Base-by-base conservation (phyloP, 2,113 vertebrate species). In the Myrmecophaga tridactyla region DNA sequence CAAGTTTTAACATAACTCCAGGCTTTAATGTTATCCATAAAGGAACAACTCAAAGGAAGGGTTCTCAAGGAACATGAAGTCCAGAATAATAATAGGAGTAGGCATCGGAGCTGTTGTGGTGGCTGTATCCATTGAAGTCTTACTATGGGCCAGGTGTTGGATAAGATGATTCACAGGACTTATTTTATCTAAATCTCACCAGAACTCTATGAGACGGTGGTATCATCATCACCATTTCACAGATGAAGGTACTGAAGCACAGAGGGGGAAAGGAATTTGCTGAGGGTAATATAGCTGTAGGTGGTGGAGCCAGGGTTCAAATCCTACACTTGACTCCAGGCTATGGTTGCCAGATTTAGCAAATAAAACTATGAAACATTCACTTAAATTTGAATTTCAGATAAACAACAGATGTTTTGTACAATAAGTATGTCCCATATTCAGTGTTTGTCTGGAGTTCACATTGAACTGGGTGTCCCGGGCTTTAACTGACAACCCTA, bases 91-190 rank as follows among this genome's bases (percentile, higher is more conserved):
- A 27, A n/a, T 2, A 69, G 60, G 17, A 36, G 2, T 23, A 29
- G 34, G 12, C 39, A 4, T 0, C 31, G 23, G 5, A 46, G 43
- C n/a, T n/a, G n/a, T n/a, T n/a, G n/a, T 6, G 0, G 43, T 39
- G 34, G 7, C 10, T 48, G 13, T 1, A 23, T 72, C 88, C 58
- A 62, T 76, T 15, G 0, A 34, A 21, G 25, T 4, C 41, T 93
- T 48, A 21, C 84, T 27, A 8, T 2, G 4, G 58, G 21, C 43
- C 58, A 7, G 46, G 7, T 4, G n/a, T n/a, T n/a, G n/a, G n/a
- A n/a, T n/a, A 39, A 25, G 48, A 63, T 6, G 67, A 43, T 23
- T 31, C 17, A n/a, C 0, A 1, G 15, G 65, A 29, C 20, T 63
- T 17, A 21, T 13, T 18, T 36, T 13, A 10, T 9, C 21, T 27